phyloP scores from a whole-genome alignment of 1,140 invertebrate species.

The Pogonomyrmex barbatus region DNA sequence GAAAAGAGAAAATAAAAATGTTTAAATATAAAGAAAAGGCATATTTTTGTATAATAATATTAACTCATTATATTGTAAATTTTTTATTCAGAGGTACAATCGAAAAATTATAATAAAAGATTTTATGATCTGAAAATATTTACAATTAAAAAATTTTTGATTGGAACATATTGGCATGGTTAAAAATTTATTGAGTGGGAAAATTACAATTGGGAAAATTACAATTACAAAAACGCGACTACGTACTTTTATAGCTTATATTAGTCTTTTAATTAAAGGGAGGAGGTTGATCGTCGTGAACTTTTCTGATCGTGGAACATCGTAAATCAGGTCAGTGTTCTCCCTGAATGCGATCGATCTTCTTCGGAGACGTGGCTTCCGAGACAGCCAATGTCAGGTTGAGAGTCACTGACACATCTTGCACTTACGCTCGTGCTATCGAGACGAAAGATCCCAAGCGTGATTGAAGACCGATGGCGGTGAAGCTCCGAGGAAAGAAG shows the following conservation, averaged over 20 bases:
- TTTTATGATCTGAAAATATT: neutral
- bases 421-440: slow-evolving; percentile 69
- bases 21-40: neutral
- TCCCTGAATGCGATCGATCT: slow-evolving; percentile 66
- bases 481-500: slow-evolving; percentile 17
- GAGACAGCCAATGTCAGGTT: slow-evolving; percentile 38
- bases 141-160: slow-evolving; percentile 8
- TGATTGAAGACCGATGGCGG: slow-evolving; percentile 75
- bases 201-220: slow-evolving; percentile 5
- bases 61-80: neutral
- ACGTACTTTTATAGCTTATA: neutral
- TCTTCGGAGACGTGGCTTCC: slow-evolving; percentile 57
- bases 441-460: slow-evolving; percentile 72
- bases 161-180: neutral
- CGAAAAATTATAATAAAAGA: neutral
- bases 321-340: slow-evolving; percentile 63
- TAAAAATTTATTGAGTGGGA: neutral
- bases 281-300: slow-evolving; percentile 31
- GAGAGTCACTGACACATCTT: slow-evolving; percentile 69
- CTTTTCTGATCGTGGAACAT: slow-evolving; percentile 33
- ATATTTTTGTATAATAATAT: neutral
- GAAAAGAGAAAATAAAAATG: neutral
- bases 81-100: neutral
- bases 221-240: neutral
- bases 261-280: neutral